A percentile compares a stretch with the other conserved stretches of the same genome.
Conservation (phyloP, 2,113 vertebrate species). For the Sterrhoptilus dennistouni region DNA sequence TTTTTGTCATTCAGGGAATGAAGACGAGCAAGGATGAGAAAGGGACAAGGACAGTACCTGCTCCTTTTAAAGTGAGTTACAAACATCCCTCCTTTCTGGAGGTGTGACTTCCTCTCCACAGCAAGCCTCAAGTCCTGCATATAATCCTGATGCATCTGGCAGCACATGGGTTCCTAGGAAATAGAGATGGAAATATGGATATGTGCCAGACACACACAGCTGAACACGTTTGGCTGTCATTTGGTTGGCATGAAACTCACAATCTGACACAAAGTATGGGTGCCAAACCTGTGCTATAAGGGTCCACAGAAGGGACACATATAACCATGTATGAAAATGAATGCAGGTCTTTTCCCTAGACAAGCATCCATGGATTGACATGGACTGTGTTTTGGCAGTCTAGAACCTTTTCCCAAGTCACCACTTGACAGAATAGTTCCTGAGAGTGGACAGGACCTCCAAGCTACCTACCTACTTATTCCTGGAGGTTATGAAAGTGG, state of each 20-base stretch:
- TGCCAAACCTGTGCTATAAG: background rate
- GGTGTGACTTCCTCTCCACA: background rate
- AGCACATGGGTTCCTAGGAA: background rate
- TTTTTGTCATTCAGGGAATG: background rate
- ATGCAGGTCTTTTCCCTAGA: background rate
- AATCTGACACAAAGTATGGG: background rate
- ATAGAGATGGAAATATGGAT: background rate
- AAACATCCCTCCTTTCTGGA: background rate
- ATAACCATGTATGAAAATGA: background rate
- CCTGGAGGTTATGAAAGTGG: background rate
- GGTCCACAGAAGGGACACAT: background rate
- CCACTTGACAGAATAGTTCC: background rate
- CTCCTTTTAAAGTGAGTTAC: background rate
- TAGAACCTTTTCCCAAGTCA: background rate
- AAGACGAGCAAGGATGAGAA: background rate
- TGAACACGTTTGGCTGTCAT: background rate
- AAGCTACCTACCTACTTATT: background rate
- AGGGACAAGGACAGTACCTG: background rate
- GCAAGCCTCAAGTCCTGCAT: accelerated
- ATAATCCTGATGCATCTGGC: accelerated
- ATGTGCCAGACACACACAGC: background rate
- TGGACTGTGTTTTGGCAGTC: background rate
- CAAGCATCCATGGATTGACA: background rate
- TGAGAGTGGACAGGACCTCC: background rate
- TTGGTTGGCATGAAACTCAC: background rate